Evolutionary conservation across 2,113 vertebrate genomes (phyloP).

Genomic region (Carassius gibelio): DNA sequence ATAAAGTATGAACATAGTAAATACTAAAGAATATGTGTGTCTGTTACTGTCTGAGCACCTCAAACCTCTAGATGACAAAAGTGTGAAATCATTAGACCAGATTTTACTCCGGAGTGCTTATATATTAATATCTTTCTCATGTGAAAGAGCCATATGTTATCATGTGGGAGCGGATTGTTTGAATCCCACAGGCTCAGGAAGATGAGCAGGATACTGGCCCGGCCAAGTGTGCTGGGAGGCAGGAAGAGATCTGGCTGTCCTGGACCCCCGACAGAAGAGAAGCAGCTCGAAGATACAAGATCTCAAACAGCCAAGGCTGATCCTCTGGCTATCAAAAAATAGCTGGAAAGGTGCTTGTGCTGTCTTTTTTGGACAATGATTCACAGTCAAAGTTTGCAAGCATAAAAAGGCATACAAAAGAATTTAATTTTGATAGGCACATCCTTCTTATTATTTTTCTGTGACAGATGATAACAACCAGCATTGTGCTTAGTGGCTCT

Average conservation of each 20-base stretch:
- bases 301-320: slow-evolving; percentile 71
- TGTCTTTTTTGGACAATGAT: no score
- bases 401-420: no score
- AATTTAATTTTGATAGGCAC: no score
- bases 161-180: background rate
- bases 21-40: no score
- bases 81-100: background rate
- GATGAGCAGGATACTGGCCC: slow-evolving; percentile 56
- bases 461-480: no score
- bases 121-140: background rate
- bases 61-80: no score
- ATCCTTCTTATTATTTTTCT: no score
- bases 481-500: no score
- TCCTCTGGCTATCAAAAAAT: slow-evolving; percentile 72
- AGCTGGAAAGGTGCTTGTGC: background rate
- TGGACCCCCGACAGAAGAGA: slow-evolving; percentile 65
- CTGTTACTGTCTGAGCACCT: no score
- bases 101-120: background rate
- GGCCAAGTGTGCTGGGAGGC: slow-evolving; percentile 65
- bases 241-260: slow-evolving; percentile 71
- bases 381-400: no score
- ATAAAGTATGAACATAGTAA: no score
- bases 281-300: slow-evolving; percentile 71
- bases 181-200: slow-evolving; percentile 54
- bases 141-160: slow-evolving; percentile 56